A percentile compares a stretch with the other conserved stretches of the same genome.
Conservation (phyloP, 2,797 vertebrate species). For the Liasis olivaceus region DNA sequence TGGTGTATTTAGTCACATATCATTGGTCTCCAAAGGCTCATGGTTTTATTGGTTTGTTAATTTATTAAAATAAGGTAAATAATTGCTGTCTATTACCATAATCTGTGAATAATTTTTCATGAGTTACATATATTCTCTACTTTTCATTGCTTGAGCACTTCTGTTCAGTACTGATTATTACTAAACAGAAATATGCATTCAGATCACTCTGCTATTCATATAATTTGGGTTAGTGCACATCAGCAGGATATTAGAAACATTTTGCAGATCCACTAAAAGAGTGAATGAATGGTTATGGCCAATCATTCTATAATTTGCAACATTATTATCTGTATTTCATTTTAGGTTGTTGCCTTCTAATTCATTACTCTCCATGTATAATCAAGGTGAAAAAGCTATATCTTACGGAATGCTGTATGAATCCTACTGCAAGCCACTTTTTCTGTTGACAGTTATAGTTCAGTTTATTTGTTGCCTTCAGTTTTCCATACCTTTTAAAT, state of each 20-base stretch:
- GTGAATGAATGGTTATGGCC: not conserved
- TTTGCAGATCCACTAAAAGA: not conserved
- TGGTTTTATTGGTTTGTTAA: not conserved
- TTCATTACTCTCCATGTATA: not conserved
- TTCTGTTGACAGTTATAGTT: conserved; percentile 9
- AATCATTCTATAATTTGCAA: not conserved
- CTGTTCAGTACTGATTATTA: not conserved
- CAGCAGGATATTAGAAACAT: not conserved
- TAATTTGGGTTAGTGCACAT: not conserved
- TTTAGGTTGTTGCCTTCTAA: not conserved
- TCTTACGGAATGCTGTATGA: not conserved
- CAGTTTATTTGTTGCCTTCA: not conserved
- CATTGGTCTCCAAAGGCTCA: not conserved
- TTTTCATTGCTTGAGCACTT: not conserved
- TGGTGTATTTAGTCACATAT: not conserved
- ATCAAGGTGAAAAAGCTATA: not conserved
- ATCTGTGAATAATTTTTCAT: not conserved
- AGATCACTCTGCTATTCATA: not conserved
- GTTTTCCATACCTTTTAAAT: not conserved
- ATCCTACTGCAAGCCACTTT: not conserved
- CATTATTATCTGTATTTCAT: not conserved
- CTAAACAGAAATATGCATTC: not conserved
- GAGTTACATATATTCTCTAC: not conserved
- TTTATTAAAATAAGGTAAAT: not conserved
- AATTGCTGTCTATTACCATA: not conserved